phyloP scores from a whole-genome alignment of 2,797 vertebrate species.

The Austrolebias charrua region DNA sequence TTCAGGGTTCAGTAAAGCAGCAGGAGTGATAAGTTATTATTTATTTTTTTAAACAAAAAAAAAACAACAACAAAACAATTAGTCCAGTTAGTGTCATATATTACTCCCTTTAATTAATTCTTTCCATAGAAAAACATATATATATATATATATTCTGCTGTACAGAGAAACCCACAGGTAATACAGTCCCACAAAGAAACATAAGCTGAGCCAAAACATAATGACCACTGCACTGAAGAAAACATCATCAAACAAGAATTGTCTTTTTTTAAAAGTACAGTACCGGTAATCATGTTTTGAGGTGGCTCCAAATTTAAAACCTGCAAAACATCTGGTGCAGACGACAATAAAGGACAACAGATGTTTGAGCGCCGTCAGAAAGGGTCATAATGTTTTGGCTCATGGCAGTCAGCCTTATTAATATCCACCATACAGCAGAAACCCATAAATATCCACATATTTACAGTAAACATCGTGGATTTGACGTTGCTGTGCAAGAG shows the following conservation, averaged over 20 bases:
- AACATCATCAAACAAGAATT: too few species aligned
- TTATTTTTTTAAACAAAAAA: neutral
- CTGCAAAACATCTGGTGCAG: too few species aligned
- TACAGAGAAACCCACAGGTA: constrained; percentile 40
- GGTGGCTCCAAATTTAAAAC: too few species aligned
- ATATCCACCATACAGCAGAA: constrained; percentile 2
- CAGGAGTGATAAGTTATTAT: neutral
- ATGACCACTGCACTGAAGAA: neutral
- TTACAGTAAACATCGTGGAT: constrained; percentile 13
- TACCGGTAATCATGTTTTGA: too few species aligned
- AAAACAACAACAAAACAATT: neutral
- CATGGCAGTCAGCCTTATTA: constrained; percentile 1
- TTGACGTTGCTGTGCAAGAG: neutral
- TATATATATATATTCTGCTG: constrained; percentile 15
- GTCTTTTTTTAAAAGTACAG: too few species aligned
- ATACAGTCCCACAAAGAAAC: constrained; percentile 12
- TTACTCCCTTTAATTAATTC: constrained; percentile 66
- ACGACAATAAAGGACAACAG: too few species aligned
- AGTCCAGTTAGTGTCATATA: constrained; percentile 43
- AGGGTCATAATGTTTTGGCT: constrained; percentile 2
- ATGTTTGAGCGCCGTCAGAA: too few species aligned
- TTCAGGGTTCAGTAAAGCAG: too few species aligned
- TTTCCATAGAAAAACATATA: constrained; percentile 41
- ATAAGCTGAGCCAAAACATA: constrained; percentile 16
- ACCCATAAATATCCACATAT: constrained; percentile 20